Base-by-base conservation (phyloP, 2,888 invertebrate genomes). In the Nysson spinosus region DNA sequence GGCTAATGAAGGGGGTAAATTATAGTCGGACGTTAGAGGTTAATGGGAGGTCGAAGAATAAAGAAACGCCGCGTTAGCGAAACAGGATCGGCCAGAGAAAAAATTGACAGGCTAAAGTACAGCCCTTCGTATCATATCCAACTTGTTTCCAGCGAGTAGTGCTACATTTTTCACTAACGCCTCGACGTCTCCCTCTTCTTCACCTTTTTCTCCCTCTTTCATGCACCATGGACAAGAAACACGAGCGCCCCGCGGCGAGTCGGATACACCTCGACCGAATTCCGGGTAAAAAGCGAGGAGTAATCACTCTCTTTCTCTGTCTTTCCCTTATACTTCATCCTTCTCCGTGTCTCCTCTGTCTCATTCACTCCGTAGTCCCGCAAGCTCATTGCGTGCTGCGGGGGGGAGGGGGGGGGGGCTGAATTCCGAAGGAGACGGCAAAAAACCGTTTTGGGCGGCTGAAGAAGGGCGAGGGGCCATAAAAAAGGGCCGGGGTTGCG, bases 341-440 rank as follows among this genome's bases (percentile, higher is more conserved):
- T 37, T 40, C 50, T 30, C 20, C 16, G 19, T 26, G 9, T 16
- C 3, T 3, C 30, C n/a, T 34, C 40, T 5, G 16, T 44, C 43
- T 14, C 39, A 20, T 22, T 20, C 43, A 16, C 26, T 20, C 24
- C 30, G 22, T 9, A 22, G 22, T 42, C 52, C 54, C 57, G 52
- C 54, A 37, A 54, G 57, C 30, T 30, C 24, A 28, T 49, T 22
- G 51, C 51, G 32, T 4, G n/a, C n/a, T n/a, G 61, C n/a, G 24
- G 34, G 39, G 37, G 12, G n/a, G n/a, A n/a, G n/a, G n/a, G n/a
- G 30, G 32, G n/a, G 24, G 61, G 43, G 22, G 46, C 58, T 39
- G 69, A 64, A 77, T 80, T 74, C 78, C 75, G 54, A 57, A 46
- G 70, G 54, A 40, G 67, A 54, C 61, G 51, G 69, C 62, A 78